Evolutionary conservation across 1,140 invertebrate genomes (phyloP), one percentile per base, ranked within the genome.

Genomic region (Planococcus citri): DNA sequence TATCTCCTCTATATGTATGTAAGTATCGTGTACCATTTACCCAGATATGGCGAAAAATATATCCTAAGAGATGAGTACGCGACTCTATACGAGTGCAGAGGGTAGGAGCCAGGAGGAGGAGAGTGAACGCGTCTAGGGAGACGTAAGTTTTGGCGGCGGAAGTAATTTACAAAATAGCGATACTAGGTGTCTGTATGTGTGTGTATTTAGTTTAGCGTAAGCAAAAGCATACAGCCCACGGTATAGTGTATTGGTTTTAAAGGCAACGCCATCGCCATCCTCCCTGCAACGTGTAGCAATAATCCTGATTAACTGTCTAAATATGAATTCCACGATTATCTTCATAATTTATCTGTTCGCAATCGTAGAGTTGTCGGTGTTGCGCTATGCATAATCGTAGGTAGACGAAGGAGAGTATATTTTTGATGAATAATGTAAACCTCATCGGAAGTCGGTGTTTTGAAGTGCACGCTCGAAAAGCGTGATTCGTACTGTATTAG

Each of bases 391-490:
- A 37, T 37, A 37, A 14, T 37, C 14, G 33, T 37, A 14, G 33
- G 33, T 8, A 37, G 6, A 37, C 33, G 33, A 14, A 37, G 33
- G 6, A 8, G 33, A 14, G 6, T 6, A 6, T 14, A 51, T 51
- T 51, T 51, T 51, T 51, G 41, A 51, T 51, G 41, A 51, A 51
- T 51, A 51, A 51, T 51, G 41, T 51, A 51, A 51, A 33, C 4
- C 41, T 9, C 41, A 20, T 51, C 41, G 41, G 41, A 51, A 51
- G 41, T 51, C 17, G n/a, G 41, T 17, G 17, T 17, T 20, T 51
- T 20, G 41, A 51, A 33, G 29, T 33, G 29, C 29, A 33, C 41
- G 41, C 12, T 51, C 41, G 6, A 51, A 51, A 51, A 20, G 41
- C 41, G 41, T 51, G 12, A 17, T 51, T 14, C 17, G 41, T 51